phyloP scores from a whole-genome alignment of 2,113 vertebrate genomes.

The Podarcis cretensis region DNA sequence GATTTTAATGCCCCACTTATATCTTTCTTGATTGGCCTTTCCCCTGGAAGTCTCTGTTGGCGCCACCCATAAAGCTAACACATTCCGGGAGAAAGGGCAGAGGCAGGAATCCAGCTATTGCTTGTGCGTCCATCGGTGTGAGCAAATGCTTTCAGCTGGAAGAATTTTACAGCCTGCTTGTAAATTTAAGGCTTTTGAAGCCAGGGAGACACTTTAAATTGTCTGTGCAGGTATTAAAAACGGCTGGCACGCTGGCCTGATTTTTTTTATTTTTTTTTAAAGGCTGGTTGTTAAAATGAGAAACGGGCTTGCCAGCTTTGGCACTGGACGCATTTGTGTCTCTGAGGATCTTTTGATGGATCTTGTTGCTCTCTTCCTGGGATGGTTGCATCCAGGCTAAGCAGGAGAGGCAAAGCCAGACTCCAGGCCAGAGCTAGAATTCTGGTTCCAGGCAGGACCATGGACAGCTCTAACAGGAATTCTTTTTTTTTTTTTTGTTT shows the following conservation, averaged over 20 bases:
- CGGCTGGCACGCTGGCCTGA: not conserved
- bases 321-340: not conserved
- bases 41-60: not conserved
- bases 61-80: not conserved
- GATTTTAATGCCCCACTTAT: not conserved
- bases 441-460: not conserved
- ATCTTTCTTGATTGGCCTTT: not conserved
- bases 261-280: not conserved
- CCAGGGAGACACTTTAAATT: not conserved
- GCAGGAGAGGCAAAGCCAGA: not conserved
- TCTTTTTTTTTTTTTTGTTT: too few relatives aligned
- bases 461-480: not conserved
- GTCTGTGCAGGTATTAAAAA: not conserved
- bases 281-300: conserved; percentile 19
- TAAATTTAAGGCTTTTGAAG: conserved; percentile 40
- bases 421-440: not conserved
- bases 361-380: not conserved
- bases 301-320: conserved; percentile 24
- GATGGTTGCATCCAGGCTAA: not conserved
- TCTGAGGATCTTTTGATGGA: not conserved
- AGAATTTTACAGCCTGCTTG: conserved; percentile 18
- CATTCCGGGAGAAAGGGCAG: not conserved
- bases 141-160: not conserved
- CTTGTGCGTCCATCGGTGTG: not conserved
- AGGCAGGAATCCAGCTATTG: not conserved